Base-by-base conservation (phyloP, 2,888 invertebrate genomes). In the Malthinus seriepunctatus region DNA sequence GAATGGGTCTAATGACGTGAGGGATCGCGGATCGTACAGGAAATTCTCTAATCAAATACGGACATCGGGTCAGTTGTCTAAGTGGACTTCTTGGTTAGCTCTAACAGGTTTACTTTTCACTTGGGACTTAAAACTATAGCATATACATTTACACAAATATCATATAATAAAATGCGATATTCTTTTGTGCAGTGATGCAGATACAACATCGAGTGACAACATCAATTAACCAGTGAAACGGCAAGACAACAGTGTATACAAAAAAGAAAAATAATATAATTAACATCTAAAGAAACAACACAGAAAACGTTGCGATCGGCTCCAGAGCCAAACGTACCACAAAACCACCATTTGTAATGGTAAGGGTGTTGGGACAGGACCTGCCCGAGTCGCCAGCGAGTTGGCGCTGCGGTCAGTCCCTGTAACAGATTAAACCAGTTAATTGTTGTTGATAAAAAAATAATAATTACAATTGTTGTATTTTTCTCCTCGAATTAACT, bases 391-490 rank as follows among this genome's bases (percentile, higher is more conserved):
- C 75, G 77, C 78, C 77, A 78, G 75, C 74, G 69, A 75, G 75
- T 71, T 77, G 78, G 78, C 78, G 77, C 76, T 76, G 78, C 75
- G 78, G 77, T 79, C 78, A 78, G 78, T 78, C 78, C 77, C 78
- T 79, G 79, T 68, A 79, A 79, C 77, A 79, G 75, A 79, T 68
- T 77, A 74, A 74, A 67, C 70, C 68, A 75, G 68, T 75, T 71
- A 74, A 69, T 73, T 23, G 15, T 42, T 15, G 39, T 23, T n/a
- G 39, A 42, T 42, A 14, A 42, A 42, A 38, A 15, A 23, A 5
- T 23, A 23, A 23, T 23, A 23, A 23, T 23, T 5, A 42, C 39
- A 42, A 1, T 42, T 42, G 10, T 9, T 8, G n/a, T n/a, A n/a
- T 42, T 38, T 38, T 12, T 15, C 39, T 15, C 39, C 23, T 23